Conservation (phyloP, 2,797 vertebrate species). For the Nyctibius grandis region DNA sequence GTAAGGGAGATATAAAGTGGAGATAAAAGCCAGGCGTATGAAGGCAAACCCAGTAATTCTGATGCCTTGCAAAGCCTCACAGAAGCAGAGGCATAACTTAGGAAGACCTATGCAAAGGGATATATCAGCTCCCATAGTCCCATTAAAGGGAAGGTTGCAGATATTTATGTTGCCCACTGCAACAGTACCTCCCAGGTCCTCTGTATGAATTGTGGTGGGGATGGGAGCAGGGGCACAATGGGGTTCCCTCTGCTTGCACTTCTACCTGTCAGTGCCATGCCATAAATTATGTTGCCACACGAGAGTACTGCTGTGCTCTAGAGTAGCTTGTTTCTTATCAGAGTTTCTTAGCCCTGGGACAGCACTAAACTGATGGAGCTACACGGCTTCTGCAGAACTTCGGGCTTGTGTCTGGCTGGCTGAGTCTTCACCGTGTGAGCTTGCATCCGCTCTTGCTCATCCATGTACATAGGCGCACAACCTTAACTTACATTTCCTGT, state of each 20-base stretch:
- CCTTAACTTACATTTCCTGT: not conserved
- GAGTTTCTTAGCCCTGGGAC: not conserved
- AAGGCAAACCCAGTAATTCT: not conserved
- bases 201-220: not conserved
- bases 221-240: not conserved
- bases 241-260: not conserved
- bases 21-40: not conserved
- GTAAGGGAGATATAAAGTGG: not conserved
- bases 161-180: not conserved
- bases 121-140: not conserved
- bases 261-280: not conserved
- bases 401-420: not conserved
- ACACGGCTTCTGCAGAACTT: not conserved
- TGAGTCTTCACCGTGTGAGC: rapidly evolving
- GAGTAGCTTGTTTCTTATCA: not conserved
- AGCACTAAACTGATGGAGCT: not conserved
- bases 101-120: not conserved
- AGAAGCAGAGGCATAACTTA: not conserved
- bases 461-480: rapidly evolving
- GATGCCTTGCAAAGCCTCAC: not conserved
- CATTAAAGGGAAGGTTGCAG: not conserved
- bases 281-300: not conserved
- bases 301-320: not conserved
- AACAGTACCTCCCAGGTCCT: not conserved
- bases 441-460: rapidly evolving